These are phyloP conservation scores for Cebus imitator DNA, from an alignment of 2,113 vertebrate species.

Conservation along the genomic window DNA sequence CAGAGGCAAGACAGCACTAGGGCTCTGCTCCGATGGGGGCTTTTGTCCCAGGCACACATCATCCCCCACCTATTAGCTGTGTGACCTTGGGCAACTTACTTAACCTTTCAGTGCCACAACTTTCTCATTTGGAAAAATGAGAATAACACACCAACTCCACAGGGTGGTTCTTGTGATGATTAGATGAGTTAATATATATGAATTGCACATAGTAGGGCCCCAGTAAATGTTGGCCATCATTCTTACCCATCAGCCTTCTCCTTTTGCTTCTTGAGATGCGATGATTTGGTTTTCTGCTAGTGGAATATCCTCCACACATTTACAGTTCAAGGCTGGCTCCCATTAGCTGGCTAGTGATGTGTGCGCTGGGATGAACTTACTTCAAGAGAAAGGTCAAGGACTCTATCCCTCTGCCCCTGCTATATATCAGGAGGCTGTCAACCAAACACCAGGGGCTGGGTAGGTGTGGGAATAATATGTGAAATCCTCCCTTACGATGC, in stretches of 20 bases:
- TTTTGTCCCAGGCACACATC: not conserved
- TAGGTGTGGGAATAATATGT: not conserved
- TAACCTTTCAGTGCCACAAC: not conserved
- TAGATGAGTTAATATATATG: not conserved
- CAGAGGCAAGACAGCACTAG: not conserved
- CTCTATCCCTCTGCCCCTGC: not conserved
- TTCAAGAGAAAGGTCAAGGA: not conserved
- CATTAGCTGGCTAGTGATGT: too few relatives aligned
- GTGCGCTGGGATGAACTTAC: not conserved
- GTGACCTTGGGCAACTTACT: not conserved
- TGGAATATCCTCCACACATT: not conserved
- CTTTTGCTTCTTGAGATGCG: not conserved
- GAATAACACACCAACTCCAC: not conserved
- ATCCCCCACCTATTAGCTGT: not conserved
- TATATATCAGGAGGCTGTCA: not conserved
- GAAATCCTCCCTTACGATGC: rapidly evolving
- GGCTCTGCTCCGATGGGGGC: not conserved
- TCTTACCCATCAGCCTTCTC: not conserved
- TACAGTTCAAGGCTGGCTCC: not conserved
- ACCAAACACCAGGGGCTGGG: not conserved
- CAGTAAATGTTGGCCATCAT: not conserved
- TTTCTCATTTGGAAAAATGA: not conserved
- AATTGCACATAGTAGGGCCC: too few relatives aligned
- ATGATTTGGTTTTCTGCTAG: not conserved
- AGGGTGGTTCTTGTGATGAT: not conserved